Conservation (phyloP, 1,140 invertebrate species). For the Nasonia longicornis region DNA sequence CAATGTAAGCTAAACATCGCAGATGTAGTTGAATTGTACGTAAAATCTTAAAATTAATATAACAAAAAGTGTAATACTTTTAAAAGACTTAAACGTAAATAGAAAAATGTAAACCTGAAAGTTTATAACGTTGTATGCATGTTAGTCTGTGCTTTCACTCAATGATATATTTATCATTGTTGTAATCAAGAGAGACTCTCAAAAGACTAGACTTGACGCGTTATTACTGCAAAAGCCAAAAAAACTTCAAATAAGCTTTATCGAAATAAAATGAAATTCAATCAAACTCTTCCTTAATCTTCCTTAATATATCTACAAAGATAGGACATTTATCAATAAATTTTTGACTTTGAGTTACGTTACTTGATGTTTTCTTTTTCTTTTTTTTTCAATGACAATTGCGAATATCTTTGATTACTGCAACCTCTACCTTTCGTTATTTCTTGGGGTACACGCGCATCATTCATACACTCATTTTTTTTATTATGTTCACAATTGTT, state of each 20-base stretch:
- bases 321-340: neutral
- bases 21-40: slow-evolving; percentile 10
- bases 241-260: slow-evolving; percentile 9
- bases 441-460: neutral
- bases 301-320: neutral
- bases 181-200: slow-evolving; percentile 10
- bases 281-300: neutral
- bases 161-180: neutral
- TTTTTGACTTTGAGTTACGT: neutral
- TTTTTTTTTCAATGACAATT: neutral
- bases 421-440: neutral
- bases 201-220: slow-evolving; percentile 15
- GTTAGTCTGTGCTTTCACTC: neutral
- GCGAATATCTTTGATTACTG: slow-evolving; percentile 9
- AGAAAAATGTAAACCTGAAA: slow-evolving; percentile 3
- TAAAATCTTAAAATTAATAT: slow-evolving; percentile 25
- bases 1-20: slow-evolving; percentile 6
- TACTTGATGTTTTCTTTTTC: neutral
- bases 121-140: slow-evolving; percentile 13
- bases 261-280: slow-evolving; percentile 16
- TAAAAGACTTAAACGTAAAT: neutral
- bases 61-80: slow-evolving; percentile 5
- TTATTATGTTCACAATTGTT: neutral
- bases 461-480: neutral
- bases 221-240: neutral